Evolutionary conservation across 2,113 vertebrate species (phyloP).

Genomic region (Siphamia tubifer): DNA sequence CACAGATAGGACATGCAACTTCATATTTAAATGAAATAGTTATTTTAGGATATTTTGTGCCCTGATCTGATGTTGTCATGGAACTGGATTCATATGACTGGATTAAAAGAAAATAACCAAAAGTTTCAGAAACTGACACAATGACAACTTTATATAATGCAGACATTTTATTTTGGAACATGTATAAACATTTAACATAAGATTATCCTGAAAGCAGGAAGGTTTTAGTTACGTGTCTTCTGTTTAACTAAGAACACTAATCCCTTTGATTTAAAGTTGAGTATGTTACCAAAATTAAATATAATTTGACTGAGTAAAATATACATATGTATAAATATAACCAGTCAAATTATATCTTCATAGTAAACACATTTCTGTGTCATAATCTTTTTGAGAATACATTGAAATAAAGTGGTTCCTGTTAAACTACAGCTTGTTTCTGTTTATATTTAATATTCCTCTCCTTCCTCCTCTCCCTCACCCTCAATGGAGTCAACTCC

Average conservation of each 20-base stretch:
- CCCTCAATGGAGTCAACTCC: constrained; percentile 88
- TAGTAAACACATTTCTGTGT: neutral
- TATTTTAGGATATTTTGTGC: too few species aligned
- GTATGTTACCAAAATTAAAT: too few species aligned
- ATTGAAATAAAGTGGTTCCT: neutral
- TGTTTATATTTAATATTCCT: constrained; percentile 51
- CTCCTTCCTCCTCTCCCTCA: constrained; percentile 89
- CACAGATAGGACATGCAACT: too few species aligned
- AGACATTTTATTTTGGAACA: constrained; percentile 43
- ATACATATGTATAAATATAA: too few species aligned
- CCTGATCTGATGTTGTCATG: too few species aligned
- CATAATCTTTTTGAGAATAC: neutral
- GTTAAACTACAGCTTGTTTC: neutral
- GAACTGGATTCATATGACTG: too few species aligned
- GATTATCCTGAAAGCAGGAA: constrained; percentile 2
- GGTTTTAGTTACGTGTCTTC: too few species aligned
- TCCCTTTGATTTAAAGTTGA: too few species aligned
- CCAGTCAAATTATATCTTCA: neutral
- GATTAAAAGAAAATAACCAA: neutral
- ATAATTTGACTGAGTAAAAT: too few species aligned
- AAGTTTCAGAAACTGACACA: neutral
- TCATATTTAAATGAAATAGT: too few species aligned
- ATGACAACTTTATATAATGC: neutral
- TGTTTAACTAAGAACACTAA: too few species aligned
- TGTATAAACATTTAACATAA: constrained; percentile 7